Percentiles rank a stretch among this genome's conserved stretches.
These are phyloP conservation scores for Harpalus rufipes DNA, from an alignment of 2,888 invertebrate species.

Conservation along the genomic window DNA sequence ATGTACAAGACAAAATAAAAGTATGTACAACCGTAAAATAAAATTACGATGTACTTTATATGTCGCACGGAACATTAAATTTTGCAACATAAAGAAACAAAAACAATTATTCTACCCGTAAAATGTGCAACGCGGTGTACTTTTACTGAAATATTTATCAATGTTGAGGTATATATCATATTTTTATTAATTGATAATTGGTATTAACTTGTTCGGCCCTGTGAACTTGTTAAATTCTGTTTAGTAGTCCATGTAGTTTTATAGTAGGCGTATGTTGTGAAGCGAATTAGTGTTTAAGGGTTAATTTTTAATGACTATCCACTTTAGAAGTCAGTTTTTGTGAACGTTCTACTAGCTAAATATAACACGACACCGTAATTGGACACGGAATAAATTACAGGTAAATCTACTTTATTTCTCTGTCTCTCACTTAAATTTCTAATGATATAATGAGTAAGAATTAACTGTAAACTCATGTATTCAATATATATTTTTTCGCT, in stretches of 20 bases:
- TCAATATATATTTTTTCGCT: not conserved
- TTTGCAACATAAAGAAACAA: constrained; percentile 25
- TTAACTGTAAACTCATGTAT: constrained; percentile 11
- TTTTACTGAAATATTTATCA: not conserved
- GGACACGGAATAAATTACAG: constrained; percentile 10
- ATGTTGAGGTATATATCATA: too few species aligned
- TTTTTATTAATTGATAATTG: too few species aligned
- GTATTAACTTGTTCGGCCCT: too few species aligned
- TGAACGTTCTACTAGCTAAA: not conserved
- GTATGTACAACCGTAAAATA: constrained; percentile 35
- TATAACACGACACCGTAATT: constrained; percentile 15
- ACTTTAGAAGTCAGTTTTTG: constrained; percentile 36
- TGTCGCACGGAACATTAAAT: constrained; percentile 26
- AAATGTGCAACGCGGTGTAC: not conserved
- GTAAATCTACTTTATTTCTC: constrained; percentile 7
- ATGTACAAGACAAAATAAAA: constrained; percentile 24
- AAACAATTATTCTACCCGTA: constrained; percentile 4
- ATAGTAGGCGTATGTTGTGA: not conserved
- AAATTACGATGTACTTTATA: constrained; percentile 37
- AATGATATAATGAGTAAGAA: not conserved
- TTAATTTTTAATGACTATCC: constrained; percentile 20
- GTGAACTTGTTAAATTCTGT: too few species aligned
- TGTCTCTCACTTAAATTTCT: constrained; percentile 9
- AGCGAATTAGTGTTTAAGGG: not conserved
- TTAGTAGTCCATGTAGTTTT: not conserved